Evolutionary conservation across 2,888 invertebrate species (phyloP), one percentile per base, ranked within the genome.

Genomic region (Chrysopilus asiliformis): DNA sequence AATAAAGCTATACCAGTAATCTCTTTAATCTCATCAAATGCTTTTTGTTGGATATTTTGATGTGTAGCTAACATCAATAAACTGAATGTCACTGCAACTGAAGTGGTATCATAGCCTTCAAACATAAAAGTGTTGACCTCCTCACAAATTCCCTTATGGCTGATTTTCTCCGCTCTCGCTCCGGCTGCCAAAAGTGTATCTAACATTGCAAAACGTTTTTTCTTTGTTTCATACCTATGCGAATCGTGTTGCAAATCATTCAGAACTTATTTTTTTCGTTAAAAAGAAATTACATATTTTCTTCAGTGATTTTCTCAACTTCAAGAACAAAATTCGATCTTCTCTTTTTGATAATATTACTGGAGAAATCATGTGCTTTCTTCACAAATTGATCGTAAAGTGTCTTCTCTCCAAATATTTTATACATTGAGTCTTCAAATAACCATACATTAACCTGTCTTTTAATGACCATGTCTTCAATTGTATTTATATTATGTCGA

Each of bases 81-180:
- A 8, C 49, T 46, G 15, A 58, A 60, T 16, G 48, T 46, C 2
- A 57, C 45, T 1, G 50, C 57, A 10, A 53, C 52, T 0, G 57
- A 49, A 9, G 59, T 57, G 7, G 60, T 60, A 18, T 61, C 59
- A 14, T 60, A 58, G 2, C 60, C 60, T 41, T 72, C 78, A 55
- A 79, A 79, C 72, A 79, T 74, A 45, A 79, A 78, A 0, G 79
- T 79, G 42, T 79, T 74, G 1, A 79, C 75, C 63, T 80, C 76
- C 52, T 77, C 74, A 36, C 74, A 63, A 7, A 80, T 68, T 40
- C 70, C 69, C 8, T 69, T 60, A 39, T 72, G 67, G 1, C 67
- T 63, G 34, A 80, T 57, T 4, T 65, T 67, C 38, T 64, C 50
- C 0, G 72, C 75, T 36, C 72, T 67, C 3, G 68, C 59, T 40